A percentile compares a stretch with the other conserved stretches of the same genome.
Conservation (phyloP, 92 coral and sea anemone species). For the Phenganax marumi region DNA sequence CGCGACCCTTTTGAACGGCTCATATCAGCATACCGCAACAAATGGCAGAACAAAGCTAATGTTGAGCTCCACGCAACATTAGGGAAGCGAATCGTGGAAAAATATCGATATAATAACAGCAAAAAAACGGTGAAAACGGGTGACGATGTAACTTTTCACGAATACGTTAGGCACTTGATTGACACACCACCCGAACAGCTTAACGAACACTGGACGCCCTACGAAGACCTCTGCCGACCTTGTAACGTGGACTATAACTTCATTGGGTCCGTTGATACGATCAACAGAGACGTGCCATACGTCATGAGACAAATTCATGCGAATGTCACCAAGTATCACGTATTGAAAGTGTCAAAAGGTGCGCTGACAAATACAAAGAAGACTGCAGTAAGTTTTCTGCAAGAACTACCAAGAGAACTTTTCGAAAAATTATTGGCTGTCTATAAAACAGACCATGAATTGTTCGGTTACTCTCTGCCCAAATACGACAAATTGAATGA, state of each 20-base stretch:
- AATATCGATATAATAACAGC: neutral
- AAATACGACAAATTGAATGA: neutral
- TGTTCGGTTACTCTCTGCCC: slow-evolving; percentile 35
- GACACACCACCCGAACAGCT: neutral
- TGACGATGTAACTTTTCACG: slow-evolving; percentile 10
- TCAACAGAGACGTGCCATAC: slow-evolving; percentile 14
- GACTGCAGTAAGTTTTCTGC: neutral
- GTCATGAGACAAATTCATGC: slow-evolving; percentile 20
- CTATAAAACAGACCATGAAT: slow-evolving; percentile 28
- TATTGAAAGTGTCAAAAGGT: neutral
- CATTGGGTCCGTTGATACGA: slow-evolving; percentile 35
- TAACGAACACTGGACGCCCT: slow-evolving; percentile 50
- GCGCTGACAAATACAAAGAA: slow-evolving; percentile 10
- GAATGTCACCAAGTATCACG: slow-evolving; percentile 10
- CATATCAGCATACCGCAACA: slow-evolving; percentile 27
- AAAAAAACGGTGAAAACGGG: neutral
- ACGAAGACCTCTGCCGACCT: slow-evolving; percentile 34
- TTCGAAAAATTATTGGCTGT: neutral
- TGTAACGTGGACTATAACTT: slow-evolving; percentile 41
- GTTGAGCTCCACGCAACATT: neutral
- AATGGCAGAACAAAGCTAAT: neutral
- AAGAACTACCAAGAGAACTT: neutral
- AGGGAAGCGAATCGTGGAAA: neutral
- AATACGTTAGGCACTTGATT: neutral
- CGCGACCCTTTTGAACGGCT: slow-evolving; percentile 48